These are phyloP conservation scores for Philopotamus ludificatus DNA, from an alignment of 1,140 invertebrate species.

Conservation along the genomic window DNA sequence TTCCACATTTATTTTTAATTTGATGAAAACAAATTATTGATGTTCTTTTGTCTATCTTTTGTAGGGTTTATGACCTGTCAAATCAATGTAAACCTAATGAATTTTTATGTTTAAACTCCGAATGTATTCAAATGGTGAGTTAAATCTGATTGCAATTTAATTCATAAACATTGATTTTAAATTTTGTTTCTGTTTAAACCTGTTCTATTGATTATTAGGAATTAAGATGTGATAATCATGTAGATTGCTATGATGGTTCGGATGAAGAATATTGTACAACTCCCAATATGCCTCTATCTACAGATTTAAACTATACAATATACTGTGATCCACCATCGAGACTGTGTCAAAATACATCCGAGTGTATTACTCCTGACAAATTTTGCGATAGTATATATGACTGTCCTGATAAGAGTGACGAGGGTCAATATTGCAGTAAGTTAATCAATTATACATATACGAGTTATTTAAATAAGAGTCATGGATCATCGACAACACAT, in stretches of 20 bases:
- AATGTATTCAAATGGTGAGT: neutral
- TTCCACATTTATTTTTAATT: neutral
- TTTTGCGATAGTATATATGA: conserved; percentile 68
- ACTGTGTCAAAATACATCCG: conserved; percentile 64
- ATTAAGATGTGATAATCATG: conserved; percentile 68
- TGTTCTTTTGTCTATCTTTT: too few species aligned
- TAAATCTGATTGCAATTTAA: neutral
- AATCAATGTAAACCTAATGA: too few species aligned
- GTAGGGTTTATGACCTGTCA: too few species aligned
- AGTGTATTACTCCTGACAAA: conserved; percentile 64
- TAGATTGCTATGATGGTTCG: conserved; percentile 69
- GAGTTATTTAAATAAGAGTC: neutral
- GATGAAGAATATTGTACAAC: conserved; percentile 60
- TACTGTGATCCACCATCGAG: conserved; percentile 63
- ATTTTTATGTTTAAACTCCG: too few species aligned
- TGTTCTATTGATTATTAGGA: conserved; percentile 48
- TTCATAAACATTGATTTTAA: conserved; percentile 12
- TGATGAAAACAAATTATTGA: neutral
- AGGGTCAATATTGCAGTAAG: conserved; percentile 71
- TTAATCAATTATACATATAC: conserved; percentile 8
- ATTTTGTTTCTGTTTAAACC: neutral
- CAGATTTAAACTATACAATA: conserved; percentile 37
- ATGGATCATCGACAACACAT: too few species aligned
- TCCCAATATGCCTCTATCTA: neutral
- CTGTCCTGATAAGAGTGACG: conserved; percentile 78